Evolutionary conservation across 2,797 vertebrate genomes (phyloP), one percentile per base, ranked within the genome.

Genomic region (Chaetophractus vellerosus): DNA sequence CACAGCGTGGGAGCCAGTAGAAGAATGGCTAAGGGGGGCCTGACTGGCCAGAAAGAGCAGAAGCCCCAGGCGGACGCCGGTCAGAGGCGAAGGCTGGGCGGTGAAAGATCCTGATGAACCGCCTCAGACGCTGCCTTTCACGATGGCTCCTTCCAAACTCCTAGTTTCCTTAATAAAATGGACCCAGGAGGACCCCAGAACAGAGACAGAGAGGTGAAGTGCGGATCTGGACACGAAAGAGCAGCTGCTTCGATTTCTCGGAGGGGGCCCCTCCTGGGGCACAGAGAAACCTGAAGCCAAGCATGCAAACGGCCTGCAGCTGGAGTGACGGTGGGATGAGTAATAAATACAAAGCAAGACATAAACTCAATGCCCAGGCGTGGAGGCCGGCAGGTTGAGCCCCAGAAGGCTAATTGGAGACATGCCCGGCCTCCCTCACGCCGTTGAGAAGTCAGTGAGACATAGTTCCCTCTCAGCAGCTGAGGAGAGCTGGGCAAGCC

Each of bases 241-340:
- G 61, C 93, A 93, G 66, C 80, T 89, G 76, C 55, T 79, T 41
- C 74, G 0, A 68, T 45, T 52, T 81, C 94, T 94, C 36, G 50
- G 1, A 31, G 79, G 88, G 61, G 48, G 38, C 48, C 41, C 38
- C 41, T 55, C 76, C 50, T 55, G 26, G 0, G 71, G 74, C 86
- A 63, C 24, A 75, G 31, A 74, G 80, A 91, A 94, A 74, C 81
- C 85, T n/a, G 71, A 61, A 92, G 88, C 93, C 63, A 55, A 68
- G 55, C 52, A 90, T 31, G 81, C 52, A 26, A 12, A 50, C 1
- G 24, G 33, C 95, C 80, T 45, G 63, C 78, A 79, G 64, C 93
- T 94, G 38, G 93, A 86, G 79, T 0, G 0, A 74, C 90, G 92
- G 93, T 78, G 31, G 75, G 74, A 93, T n/a, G 19, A 33, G 24